These are phyloP conservation scores for Stenoptilia bipunctidactyla DNA, from an alignment of 2,888 invertebrate species.

Conservation along the genomic window DNA sequence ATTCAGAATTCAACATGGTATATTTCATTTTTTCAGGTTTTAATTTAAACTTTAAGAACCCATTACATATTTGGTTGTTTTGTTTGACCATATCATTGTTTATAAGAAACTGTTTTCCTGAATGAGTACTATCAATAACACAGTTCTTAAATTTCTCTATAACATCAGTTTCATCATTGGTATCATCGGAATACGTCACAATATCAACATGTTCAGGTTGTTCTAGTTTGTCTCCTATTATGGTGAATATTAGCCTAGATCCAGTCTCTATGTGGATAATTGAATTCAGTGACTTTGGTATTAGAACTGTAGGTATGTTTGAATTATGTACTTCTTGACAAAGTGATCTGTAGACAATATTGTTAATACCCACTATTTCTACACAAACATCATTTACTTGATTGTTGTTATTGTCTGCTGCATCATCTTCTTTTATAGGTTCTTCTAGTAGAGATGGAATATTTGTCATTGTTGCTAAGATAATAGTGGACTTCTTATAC, in stretches of 20 bases:
- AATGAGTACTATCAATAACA: conserved; percentile 58
- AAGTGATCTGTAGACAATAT: conserved; percentile 47
- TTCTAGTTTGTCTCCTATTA: conserved; percentile 38
- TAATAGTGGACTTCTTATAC: conserved; percentile 34
- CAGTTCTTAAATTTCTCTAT: conserved; percentile 63
- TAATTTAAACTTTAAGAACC: conserved; percentile 48
- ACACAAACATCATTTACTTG: conserved; percentile 48
- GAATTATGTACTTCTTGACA: conserved; percentile 49
- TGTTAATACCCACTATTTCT: conserved; percentile 50
- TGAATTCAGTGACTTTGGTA: conserved; percentile 64
- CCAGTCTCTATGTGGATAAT: conserved; percentile 70
- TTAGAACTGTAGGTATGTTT: conserved; percentile 59
- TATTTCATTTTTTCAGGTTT: conserved; percentile 57
- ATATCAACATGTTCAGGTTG: conserved; percentile 64
- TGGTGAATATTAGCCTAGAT: conserved; percentile 63
- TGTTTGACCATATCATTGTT: conserved; percentile 65
- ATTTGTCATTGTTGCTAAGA: conserved; percentile 46
- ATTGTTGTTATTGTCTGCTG: conserved; percentile 26
- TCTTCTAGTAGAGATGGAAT: conserved; percentile 40
- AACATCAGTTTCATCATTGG: conserved; percentile 36
- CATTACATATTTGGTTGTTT: conserved; percentile 40
- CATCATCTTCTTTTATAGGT: conserved; percentile 22
- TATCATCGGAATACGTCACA: conserved; percentile 44
- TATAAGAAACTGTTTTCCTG: conserved; percentile 61
- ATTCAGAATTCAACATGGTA: conserved; percentile 61